Base-by-base conservation (phyloP, 2,113 vertebrate genomes). In the Odontophorus gujanensis region DNA sequence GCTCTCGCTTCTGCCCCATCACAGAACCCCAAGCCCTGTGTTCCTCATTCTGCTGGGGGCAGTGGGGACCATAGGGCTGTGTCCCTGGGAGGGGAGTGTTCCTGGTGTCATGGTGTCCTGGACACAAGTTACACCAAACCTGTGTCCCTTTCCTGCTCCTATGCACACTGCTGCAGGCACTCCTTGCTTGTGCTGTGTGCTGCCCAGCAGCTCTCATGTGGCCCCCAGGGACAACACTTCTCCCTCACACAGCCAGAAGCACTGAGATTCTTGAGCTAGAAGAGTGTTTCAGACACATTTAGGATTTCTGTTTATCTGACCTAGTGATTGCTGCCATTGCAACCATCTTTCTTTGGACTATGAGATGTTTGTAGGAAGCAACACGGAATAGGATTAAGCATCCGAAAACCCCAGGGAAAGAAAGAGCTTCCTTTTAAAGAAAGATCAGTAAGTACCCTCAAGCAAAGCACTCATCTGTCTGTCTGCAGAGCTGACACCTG, bases 21-120 rank as follows among this genome's bases (percentile, higher is more conserved):
- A 59, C 63, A 0, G 0, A 6, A 13, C 3, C 28, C 3, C 28
- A 4, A 43, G 24, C 13, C 21, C 28, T 17, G 2, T 8, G 11
- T 85, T 82, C 79, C n/a, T 53, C 45, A 11, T 38, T 91, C 48
- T 71, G 47, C 47, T 14, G 5, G 18, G 20, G 28, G 40, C 15
- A 17, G 14, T 55, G 40, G 13, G 63, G 32, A 67, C 24, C 30
- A 22, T 5, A 7, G 25, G 26, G 47, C 17, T 19, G 61, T 40
- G 61, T 63, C 25, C 61, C 36, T 40, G 17, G 45, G n/a, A 50
- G n/a, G 45, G 17, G 34, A 69, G 47, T 19, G 47, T 34, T 69
- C n/a, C 67, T 20, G 28, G 47, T 36, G 26, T 55, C 47, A 36
- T 18, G 13, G 5, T 8, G 61, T 62, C 25, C 24, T 8, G 34